Percentiles rank a stretch among this genome's conserved stretches.
These are phyloP conservation scores for Noturus placidus DNA, from an alignment of 2,113 vertebrate genomes.

Conservation along the genomic window DNA sequence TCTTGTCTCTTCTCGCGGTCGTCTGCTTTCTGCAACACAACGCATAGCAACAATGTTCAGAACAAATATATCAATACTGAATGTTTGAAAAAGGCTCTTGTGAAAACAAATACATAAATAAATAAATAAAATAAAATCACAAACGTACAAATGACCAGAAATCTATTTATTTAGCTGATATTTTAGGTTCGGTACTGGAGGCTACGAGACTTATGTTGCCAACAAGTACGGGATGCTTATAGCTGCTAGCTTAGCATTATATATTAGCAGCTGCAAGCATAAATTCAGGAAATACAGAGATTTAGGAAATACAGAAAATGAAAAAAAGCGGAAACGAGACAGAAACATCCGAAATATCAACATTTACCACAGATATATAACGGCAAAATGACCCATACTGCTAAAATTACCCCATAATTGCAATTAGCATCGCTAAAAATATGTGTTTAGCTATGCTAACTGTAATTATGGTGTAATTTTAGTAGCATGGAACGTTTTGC, in stretches of 20 bases:
- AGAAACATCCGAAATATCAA: background rate
- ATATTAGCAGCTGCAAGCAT: background rate
- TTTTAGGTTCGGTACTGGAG: background rate
- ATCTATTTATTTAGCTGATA: background rate
- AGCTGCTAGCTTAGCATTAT: background rate
- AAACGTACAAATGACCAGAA: background rate
- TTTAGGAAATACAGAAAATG: background rate
- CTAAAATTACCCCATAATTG: background rate
- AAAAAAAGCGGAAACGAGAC: background rate
- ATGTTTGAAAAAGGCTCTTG: background rate
- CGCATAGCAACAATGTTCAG: background rate
- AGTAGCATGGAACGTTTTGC: background rate
- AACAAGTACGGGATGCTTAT: background rate
- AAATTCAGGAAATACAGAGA: too few species aligned
- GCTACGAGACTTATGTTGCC: background rate
- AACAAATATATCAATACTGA: background rate
- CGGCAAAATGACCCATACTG: background rate
- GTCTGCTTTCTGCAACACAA: conserved; percentile 92
- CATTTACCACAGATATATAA: background rate
- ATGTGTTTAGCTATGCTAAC: background rate
- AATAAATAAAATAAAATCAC: background rate
- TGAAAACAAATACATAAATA: background rate
- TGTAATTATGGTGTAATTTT: background rate
- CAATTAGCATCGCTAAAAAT: background rate
- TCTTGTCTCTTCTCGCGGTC: conserved; percentile 97